Evolutionary conservation across 2,888 invertebrate species (phyloP), one percentile per base, ranked within the genome.

Genomic region (Ctena decussata): DNA sequence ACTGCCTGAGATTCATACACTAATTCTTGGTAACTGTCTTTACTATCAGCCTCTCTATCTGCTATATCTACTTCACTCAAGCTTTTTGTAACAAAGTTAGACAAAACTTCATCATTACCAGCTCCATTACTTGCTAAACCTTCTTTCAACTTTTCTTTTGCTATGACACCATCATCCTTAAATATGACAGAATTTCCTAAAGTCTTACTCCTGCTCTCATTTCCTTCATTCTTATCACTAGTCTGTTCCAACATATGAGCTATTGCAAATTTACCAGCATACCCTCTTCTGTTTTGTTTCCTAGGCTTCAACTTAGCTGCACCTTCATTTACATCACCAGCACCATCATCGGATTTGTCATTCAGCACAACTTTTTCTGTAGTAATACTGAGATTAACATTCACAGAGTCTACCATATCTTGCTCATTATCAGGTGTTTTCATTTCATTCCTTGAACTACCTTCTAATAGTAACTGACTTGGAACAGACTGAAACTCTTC

Each of bases 261-360:
- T 35, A 65, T 65, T 30, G 65, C 65, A 65, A 65, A 65, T 35
- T 65, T 65, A 18, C 65, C 65, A 35, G 65, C 35, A 35, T 65
- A 65, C 18, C 65, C 65, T 15, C 65, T 65, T 35, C 65, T 65
- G 24, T 65, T 65, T 12, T 8, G 32, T 21, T 65, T 65, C 65
- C 21, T 65, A 11, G 32, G 35, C 21, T 65, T 65, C 3, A 11
- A 32, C 30, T n/a, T 35, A 5, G 53, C 35, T 46, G 15, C 18
- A 46, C 46, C 6, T 3, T 18, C 12, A 21, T 15, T 46, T 46
- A n/a, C 46, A 15, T 46, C 21, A 15, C 8, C 2, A 46, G 12
- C 21, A 2, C 2, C 46, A 46, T 2, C 6, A 41, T 41, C 8
- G 15, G 6, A 15, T 46, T 46, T n/a, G 2, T 12, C 46, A 46